Evolutionary conservation across 2,113 vertebrate species (phyloP), one percentile per base, ranked within the genome.

Genomic region (Oostethus manadensis): DNA sequence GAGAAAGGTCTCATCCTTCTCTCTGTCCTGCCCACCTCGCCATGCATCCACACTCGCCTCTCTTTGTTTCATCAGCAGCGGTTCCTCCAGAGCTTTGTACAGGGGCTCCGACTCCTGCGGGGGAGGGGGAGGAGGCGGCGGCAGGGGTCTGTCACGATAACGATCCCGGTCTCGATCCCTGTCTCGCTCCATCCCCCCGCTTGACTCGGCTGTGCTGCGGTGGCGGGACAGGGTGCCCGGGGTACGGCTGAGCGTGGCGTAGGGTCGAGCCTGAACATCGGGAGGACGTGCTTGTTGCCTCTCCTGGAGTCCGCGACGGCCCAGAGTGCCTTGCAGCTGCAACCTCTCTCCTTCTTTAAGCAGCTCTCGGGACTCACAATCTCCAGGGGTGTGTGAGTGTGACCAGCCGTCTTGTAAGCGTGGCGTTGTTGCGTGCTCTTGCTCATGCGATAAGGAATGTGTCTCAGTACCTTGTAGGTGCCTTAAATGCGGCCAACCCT

Each of bases 41-140:
- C 83, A 85, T 1, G 78, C 55, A 2, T 84, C 86, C 1, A 67
- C 43, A 11, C 66, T 42, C 6, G 64, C 51, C 18, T 88, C 83
- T 74, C 79, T 86, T 76, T 65, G 81, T 65, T 66, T 86, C 35
- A 85, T 79, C 50, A 90, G 76, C 48, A 88, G 81, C 0, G 88
- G 84, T 61, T 89, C 87, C 80, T 95, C 93, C 70, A 96, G 85
- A 50, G 92, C 93, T 73, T 94, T 95, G 86, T 95, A 95, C 67
- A 95, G 87, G 53, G 92, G 89, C 86, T 94, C 92, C 0, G 93
- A 91, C 48, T 93, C 89, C 74, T 88, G 86, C 0, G 90, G 90
- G 0, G 88, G 86, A 4, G 87, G 75, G 0, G 90, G 90, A 26
- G 91, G 91, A 11, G 88, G 90, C 5, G 87, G 85, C 0, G 85